A percentile compares a stretch with the other conserved stretches of the same genome.
Conservation (phyloP, 2,113 vertebrate genomes). For the Mohoua ochrocephala region DNA sequence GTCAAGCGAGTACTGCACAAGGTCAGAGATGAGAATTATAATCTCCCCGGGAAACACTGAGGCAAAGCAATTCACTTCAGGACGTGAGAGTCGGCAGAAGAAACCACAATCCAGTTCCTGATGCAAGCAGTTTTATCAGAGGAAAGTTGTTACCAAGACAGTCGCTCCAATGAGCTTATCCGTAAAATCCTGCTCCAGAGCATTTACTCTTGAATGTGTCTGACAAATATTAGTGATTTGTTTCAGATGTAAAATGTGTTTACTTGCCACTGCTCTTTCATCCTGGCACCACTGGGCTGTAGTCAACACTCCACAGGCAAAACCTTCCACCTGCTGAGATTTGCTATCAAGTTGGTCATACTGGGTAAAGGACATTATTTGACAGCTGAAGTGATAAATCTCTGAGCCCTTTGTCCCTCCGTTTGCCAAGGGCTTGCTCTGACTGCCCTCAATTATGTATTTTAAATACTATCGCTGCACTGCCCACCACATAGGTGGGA, state of each 20-base stretch:
- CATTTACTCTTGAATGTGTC: background rate
- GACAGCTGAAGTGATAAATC: constrained; percentile 1
- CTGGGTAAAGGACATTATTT: constrained; percentile 1
- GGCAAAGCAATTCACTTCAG: background rate
- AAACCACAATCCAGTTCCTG: background rate
- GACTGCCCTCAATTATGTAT: background rate
- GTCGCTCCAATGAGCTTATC: background rate
- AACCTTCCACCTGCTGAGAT: constrained; percentile 27
- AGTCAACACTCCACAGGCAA: constrained; percentile 9
- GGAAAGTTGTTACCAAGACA: background rate
- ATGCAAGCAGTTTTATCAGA: background rate
- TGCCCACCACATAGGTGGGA: background rate
- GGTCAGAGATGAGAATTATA: constrained; percentile 9
- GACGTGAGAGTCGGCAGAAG: background rate
- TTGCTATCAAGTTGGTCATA: background rate
- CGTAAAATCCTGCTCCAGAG: background rate
- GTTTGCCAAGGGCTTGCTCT: background rate
- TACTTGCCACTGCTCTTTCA: constrained; percentile 13
- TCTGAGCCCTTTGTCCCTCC: background rate
- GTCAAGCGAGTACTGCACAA: background rate
- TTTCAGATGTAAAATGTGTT: constrained; percentile 19
- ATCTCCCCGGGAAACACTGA: background rate
- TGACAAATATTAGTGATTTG: background rate
- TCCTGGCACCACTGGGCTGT: background rate
- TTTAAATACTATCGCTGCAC: background rate